Conservation (phyloP, 23 tunicate species). For the Styela clava region DNA sequence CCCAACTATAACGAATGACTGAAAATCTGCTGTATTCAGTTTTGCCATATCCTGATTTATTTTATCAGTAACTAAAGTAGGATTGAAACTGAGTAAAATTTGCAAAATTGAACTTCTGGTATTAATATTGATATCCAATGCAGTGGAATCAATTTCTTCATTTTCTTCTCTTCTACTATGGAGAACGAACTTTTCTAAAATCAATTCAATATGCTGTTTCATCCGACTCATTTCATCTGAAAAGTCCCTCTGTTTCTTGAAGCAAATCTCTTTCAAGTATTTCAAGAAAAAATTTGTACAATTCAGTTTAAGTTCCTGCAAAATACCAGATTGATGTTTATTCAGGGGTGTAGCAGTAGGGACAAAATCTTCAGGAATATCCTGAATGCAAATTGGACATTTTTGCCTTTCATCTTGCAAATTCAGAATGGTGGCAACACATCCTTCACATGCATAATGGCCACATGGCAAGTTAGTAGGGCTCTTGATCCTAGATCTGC, state of each 20-base stretch:
- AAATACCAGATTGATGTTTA: slow-evolving; percentile 11
- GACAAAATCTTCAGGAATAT: slow-evolving; percentile 35
- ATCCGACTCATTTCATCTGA: not conserved
- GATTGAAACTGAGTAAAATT: not conserved
- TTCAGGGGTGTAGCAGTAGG: slow-evolving; percentile 11
- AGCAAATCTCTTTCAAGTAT: slow-evolving; percentile 21
- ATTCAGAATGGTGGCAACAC: slow-evolving; percentile 12
- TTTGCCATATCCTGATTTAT: not conserved
- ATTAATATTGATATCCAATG: slow-evolving; percentile 6
- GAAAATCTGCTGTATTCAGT: not conserved
- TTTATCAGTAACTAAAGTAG: too few relatives aligned
- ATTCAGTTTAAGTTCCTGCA: slow-evolving; percentile 16
- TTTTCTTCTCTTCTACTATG: not conserved
- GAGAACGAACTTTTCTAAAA: not conserved
- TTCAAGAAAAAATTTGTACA: not conserved
- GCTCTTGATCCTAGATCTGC: slow-evolving; percentile 10
- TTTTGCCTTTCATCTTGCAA: not conserved
- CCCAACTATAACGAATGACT: not conserved
- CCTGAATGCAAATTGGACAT: slow-evolving; percentile 40
- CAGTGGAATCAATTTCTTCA: slow-evolving; percentile 3
- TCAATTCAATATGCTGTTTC: slow-evolving; percentile 7
- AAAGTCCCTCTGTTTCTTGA: too few relatives aligned
- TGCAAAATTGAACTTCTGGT: slow-evolving; percentile 1
- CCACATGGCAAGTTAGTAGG: slow-evolving; percentile 1
- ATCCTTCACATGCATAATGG: slow-evolving; percentile 8